Conservation (phyloP, 2,888 invertebrate genomes). For the Drosophila peninsularis region DNA sequence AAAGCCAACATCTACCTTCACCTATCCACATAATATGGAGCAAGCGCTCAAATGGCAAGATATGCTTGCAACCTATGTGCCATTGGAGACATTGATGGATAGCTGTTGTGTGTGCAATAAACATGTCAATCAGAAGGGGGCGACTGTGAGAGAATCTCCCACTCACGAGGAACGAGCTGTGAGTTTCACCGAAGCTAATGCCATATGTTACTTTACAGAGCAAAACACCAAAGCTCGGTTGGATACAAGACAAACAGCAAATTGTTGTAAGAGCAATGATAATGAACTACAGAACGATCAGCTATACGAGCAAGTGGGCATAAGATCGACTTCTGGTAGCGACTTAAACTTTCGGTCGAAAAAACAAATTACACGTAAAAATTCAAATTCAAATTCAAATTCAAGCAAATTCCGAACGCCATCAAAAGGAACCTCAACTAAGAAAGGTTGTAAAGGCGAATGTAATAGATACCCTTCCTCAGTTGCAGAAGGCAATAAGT, state of each 20-base stretch:
- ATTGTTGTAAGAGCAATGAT: too few relatives aligned
- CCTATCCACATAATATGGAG: slow-evolving; percentile 38
- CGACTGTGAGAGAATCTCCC: background rate
- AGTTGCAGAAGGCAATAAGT: background rate
- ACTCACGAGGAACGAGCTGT: slow-evolving; percentile 3
- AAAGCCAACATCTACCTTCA: slow-evolving; percentile 31
- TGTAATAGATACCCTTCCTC: too few relatives aligned
- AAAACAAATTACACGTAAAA: background rate
- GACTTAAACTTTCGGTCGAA: background rate
- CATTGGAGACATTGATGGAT: slow-evolving; percentile 29
- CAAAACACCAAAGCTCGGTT: background rate
- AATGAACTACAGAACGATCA: background rate
- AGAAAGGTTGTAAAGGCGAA: background rate
- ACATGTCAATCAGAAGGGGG: slow-evolving; percentile 27
- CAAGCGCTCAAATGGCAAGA: slow-evolving; percentile 59
- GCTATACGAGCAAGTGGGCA: background rate
- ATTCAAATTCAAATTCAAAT: background rate
- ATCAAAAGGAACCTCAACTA: background rate
- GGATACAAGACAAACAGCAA: background rate
- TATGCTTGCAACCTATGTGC: slow-evolving; percentile 30
- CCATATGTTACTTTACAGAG: slow-evolving; percentile 6
- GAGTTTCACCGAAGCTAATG: slow-evolving; percentile 11
- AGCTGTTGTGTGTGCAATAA: slow-evolving; percentile 53
- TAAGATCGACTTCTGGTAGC: background rate
- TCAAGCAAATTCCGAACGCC: background rate